Conservation (phyloP, 2,797 vertebrate species). For the Rhabdomys pumilio region DNA sequence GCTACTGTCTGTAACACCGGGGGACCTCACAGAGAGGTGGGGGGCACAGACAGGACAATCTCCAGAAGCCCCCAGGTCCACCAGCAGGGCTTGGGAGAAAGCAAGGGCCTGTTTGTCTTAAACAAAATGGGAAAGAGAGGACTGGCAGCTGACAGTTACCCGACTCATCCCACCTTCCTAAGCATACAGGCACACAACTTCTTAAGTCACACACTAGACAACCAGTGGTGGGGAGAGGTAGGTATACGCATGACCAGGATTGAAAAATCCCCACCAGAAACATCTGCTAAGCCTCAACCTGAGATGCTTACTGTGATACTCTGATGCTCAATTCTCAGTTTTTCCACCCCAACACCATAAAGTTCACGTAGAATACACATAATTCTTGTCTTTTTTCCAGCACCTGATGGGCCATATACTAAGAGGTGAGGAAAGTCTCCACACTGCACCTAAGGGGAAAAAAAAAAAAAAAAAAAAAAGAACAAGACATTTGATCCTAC, state of each 20-base stretch:
- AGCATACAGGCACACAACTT: neutral
- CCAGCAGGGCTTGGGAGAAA: neutral
- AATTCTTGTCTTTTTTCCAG: constrained; percentile 98
- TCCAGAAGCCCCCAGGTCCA: neutral
- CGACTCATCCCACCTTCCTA: neutral
- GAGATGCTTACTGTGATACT: constrained; percentile 93
- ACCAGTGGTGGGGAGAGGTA: neutral
- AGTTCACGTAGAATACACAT: constrained; percentile 98
- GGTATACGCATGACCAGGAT: neutral
- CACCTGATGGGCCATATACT: constrained; percentile 97
- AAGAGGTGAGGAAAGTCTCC: constrained; percentile 98
- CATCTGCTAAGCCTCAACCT: neutral
- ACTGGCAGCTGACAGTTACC: neutral
- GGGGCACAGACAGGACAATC: neutral
- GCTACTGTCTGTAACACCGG: neutral
- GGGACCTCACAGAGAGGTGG: neutral
- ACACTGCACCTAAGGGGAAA: constrained; percentile 93
- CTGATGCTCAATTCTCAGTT: constrained; percentile 98
- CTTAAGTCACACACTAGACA: neutral
- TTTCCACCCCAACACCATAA: constrained; percentile 97
- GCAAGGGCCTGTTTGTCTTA: neutral
- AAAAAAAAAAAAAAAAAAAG: neutral
- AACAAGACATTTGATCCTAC: neutral
- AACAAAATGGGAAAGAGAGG: neutral
- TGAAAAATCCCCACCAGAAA: neutral